A percentile compares a stretch with the other conserved stretches of the same genome.
These are phyloP conservation scores for Cercocebus atys DNA, from an alignment of 2,113 vertebrate species.

Conservation along the genomic window DNA sequence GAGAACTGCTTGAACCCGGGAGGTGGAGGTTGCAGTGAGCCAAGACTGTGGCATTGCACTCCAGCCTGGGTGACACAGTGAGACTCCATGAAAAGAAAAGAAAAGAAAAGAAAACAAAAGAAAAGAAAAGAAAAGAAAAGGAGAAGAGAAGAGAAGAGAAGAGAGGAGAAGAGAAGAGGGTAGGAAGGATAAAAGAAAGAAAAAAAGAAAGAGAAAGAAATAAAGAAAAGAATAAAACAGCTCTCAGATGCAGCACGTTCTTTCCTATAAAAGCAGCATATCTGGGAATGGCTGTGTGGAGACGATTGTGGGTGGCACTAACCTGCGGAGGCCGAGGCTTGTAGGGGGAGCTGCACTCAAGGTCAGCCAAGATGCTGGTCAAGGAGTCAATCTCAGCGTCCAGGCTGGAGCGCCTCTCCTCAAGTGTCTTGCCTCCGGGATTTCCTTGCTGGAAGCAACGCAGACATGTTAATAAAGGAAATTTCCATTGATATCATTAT, in stretches of 20 bases:
- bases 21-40: too few relatives aligned
- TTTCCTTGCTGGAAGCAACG: conserved; percentile 82
- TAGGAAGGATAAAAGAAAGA: too few relatives aligned
- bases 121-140: too few relatives aligned
- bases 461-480: neutral
- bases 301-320: neutral
- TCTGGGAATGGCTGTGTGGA: rapidly evolving
- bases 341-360: conserved; percentile 98
- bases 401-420: conserved; percentile 95
- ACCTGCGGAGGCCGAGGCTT: conserved; percentile 93
- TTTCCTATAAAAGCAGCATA: too few relatives aligned
- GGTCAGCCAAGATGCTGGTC: conserved; percentile 96
- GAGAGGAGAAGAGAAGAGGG: too few relatives aligned
- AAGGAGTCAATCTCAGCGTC: conserved; percentile 98
- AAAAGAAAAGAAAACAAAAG: too few relatives aligned
- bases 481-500: neutral
- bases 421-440: conserved; percentile 92
- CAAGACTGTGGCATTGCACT: too few relatives aligned
- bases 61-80: too few relatives aligned
- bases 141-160: too few relatives aligned
- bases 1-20: too few relatives aligned
- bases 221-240: neutral
- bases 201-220: neutral
- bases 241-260: neutral
- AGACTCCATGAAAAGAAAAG: too few relatives aligned